Evolutionary conservation across 2,888 invertebrate genomes (phyloP).

Genomic region (Macaria liturata): DNA sequence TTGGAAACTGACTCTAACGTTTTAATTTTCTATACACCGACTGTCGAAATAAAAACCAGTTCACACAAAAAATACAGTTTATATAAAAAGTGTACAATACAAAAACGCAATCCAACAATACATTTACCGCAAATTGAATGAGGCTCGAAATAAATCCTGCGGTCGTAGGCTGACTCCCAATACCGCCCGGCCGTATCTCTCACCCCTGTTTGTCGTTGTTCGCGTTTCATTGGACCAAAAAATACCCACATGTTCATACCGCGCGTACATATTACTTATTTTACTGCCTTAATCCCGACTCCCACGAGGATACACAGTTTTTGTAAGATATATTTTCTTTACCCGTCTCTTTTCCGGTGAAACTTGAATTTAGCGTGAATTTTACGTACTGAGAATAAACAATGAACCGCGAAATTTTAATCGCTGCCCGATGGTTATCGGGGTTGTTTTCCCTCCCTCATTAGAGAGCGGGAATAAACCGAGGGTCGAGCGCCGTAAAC

Average conservation of each 20-base stretch:
- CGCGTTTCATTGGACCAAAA: constrained; percentile 50
- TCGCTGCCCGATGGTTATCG: constrained; percentile 58
- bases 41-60: constrained; percentile 19
- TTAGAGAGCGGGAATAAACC: constrained; percentile 55
- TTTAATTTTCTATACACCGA: constrained; percentile 12
- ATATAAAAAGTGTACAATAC: constrained; percentile 55
- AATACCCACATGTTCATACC: constrained; percentile 50
- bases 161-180: constrained; percentile 75
- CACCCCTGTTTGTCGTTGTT: constrained; percentile 71
- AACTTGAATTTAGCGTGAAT: constrained; percentile 11
- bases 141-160: constrained; percentile 78
- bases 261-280: constrained; percentile 35
- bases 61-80: constrained; percentile 52
- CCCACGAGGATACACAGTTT: constrained; percentile 24
- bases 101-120: constrained; percentile 75
- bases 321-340: constrained; percentile 24
- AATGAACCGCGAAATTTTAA: constrained; percentile 48
- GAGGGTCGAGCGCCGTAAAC: constrained; percentile 69
- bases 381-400: constrained; percentile 29
- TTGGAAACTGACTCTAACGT: constrained; percentile 20
- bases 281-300: constrained; percentile 30
- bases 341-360: constrained; percentile 12
- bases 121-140: constrained; percentile 79
- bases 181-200: constrained; percentile 64
- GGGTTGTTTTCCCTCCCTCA: constrained; percentile 57